A percentile compares a stretch with the other conserved stretches of the same genome.
These are phyloP conservation scores for Odocoileus hemionus DNA, from an alignment of 2,113 vertebrate genomes.

Conservation along the genomic window DNA sequence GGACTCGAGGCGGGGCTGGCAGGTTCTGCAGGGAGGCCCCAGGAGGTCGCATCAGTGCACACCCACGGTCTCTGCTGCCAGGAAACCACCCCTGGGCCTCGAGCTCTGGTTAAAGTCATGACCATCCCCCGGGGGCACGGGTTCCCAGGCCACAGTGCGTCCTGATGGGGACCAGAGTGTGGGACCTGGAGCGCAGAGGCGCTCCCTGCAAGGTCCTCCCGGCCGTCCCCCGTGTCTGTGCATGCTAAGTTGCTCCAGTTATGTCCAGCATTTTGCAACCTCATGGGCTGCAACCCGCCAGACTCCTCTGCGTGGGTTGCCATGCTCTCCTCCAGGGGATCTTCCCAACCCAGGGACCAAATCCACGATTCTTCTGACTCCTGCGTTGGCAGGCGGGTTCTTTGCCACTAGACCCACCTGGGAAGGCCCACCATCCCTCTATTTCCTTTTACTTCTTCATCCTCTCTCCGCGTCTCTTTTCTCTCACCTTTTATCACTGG, in stretches of 20 bases:
- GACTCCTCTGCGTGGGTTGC: background rate
- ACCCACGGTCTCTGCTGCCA: background rate
- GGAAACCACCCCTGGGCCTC: background rate
- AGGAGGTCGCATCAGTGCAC: background rate
- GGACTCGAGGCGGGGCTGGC: no score
- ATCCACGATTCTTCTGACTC: fast-evolving
- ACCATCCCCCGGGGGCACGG: background rate
- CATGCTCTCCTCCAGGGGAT: background rate
- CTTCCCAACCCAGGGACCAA: background rate
- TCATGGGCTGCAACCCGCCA: no score
- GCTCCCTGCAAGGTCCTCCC: no score
- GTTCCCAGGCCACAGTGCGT: background rate
- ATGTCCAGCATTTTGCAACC: background rate
- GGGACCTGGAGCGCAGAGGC: fast-evolving
- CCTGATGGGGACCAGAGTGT: fast-evolving
- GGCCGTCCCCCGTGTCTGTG: background rate
- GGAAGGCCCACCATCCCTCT: background rate
- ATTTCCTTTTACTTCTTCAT: fast-evolving
- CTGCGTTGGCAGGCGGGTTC: background rate
- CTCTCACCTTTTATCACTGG: background rate
- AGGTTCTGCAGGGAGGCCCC: fast-evolving
- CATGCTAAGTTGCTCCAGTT: background rate
- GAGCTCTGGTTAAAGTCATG: background rate
- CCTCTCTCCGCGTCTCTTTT: background rate
- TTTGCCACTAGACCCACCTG: background rate